Conservation (phyloP, 2,797 vertebrate genomes). For the Brachyrhaphis roseni region DNA sequence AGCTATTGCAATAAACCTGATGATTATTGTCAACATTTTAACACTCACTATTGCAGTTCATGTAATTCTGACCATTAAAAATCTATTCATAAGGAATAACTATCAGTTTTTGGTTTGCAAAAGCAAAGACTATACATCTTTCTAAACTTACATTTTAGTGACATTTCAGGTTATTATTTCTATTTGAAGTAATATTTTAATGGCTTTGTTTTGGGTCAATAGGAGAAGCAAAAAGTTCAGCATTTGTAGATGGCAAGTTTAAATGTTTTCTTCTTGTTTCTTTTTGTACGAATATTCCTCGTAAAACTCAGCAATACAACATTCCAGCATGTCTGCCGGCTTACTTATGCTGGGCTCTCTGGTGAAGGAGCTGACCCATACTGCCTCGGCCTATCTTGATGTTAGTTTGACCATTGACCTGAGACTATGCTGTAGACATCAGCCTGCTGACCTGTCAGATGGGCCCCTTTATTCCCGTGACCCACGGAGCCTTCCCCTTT, state of each 20-base stretch:
- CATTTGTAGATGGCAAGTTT: neutral
- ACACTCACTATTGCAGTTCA: constrained; percentile 45
- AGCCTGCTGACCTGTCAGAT: constrained; percentile 87
- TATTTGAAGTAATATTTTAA: neutral
- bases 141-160: constrained; percentile 11
- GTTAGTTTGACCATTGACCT: constrained; percentile 83
- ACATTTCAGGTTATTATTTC: neutral
- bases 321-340: constrained; percentile 73
- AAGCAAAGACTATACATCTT: neutral
- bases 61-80: constrained; percentile 30
- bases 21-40: constrained; percentile 63
- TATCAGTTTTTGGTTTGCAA: neutral
- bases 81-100: neutral
- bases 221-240: neutral
- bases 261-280: constrained; percentile 9
- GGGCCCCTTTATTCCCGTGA: constrained; percentile 89
- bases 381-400: constrained; percentile 81
- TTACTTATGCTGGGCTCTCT: constrained; percentile 57
- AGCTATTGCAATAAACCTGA: constrained; percentile 55
- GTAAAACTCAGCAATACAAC: constrained; percentile 42
- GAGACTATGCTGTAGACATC: constrained; percentile 71
- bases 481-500: constrained; percentile 84
- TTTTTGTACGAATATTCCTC: constrained; percentile 28
- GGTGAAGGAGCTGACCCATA: constrained; percentile 70
- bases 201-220: neutral